Evolutionary conservation across 2,113 vertebrate species (phyloP).

Genomic region (Ginglymostoma cirratum): DNA sequence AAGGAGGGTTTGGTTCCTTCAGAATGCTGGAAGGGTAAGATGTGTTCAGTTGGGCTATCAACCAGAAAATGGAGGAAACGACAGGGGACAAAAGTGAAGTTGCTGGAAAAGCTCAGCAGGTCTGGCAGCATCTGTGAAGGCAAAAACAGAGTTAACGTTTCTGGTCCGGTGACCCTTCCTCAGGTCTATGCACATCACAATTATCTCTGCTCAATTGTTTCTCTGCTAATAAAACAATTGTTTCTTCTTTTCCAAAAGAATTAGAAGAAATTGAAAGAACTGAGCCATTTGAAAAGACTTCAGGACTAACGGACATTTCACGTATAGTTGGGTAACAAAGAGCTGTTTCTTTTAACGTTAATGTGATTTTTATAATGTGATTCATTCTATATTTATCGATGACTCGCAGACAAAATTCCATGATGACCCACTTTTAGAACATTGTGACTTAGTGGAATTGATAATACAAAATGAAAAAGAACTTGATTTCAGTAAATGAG

Average conservation of each 20-base stretch:
- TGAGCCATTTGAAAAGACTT: not conserved
- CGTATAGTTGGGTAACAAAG: not conserved
- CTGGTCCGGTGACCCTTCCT: too few relatives aligned
- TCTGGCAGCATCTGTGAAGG: too few relatives aligned
- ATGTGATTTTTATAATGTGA: not conserved
- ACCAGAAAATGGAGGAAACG: too few relatives aligned
- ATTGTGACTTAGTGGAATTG: not conserved
- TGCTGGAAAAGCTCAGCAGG: too few relatives aligned
- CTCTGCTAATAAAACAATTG: not conserved
- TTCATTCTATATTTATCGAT: not conserved
- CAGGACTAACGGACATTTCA: conserved; percentile 10
- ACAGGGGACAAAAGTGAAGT: too few relatives aligned
- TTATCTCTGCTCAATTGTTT: not conserved
- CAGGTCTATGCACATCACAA: too few relatives aligned
- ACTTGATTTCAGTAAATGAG: not conserved
- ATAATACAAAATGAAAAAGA: not conserved
- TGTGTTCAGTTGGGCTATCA: too few relatives aligned
- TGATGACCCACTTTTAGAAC: not conserved
- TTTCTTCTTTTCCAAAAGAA: not conserved
- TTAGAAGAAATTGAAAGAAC: not conserved
- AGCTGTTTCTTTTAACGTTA: not conserved
- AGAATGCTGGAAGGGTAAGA: too few relatives aligned
- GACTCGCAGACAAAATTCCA: not conserved
- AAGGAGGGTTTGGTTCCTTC: too few relatives aligned
- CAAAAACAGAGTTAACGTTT: too few relatives aligned